Percentiles rank a stretch among this genome's conserved stretches.
Conservation (phyloP, 1,140 invertebrate genomes). For the Zophobas morio region DNA sequence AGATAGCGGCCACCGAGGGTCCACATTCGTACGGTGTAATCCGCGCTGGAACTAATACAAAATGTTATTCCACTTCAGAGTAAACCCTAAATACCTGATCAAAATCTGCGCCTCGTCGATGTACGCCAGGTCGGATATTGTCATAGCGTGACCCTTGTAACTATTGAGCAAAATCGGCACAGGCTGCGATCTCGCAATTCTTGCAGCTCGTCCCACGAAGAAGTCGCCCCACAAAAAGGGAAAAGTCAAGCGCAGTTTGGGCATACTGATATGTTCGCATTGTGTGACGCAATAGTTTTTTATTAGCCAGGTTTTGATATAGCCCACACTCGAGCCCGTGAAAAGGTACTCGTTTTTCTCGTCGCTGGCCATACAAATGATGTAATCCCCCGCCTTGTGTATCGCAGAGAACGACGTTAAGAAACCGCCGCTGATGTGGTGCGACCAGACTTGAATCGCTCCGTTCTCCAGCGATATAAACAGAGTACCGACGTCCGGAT, state of each 20-base stretch:
- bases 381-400: slow-evolving; percentile 78
- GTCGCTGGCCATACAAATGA: slow-evolving; percentile 76
- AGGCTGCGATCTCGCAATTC: slow-evolving; percentile 72
- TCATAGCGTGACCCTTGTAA: slow-evolving; percentile 74
- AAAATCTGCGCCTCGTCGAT: slow-evolving; percentile 74
- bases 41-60: slow-evolving; percentile 75
- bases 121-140: slow-evolving; percentile 74
- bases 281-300: slow-evolving; percentile 70
- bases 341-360: slow-evolving; percentile 76
- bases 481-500: slow-evolving; percentile 70
- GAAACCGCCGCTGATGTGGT: slow-evolving; percentile 78
- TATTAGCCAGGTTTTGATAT: slow-evolving; percentile 82
- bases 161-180: slow-evolving; percentile 77
- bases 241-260: slow-evolving; percentile 75
- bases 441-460: slow-evolving; percentile 79
- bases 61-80: slow-evolving; percentile 12
- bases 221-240: slow-evolving; percentile 79
- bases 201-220: slow-evolving; percentile 74
- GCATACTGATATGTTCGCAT: slow-evolving; percentile 70
- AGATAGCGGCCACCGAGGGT: slow-evolving; percentile 78
- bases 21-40: slow-evolving; percentile 81
- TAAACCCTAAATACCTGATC: slow-evolving; percentile 69
- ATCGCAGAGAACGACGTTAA: slow-evolving; percentile 75
- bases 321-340: slow-evolving; percentile 78
- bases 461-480: slow-evolving; percentile 79